Evolutionary conservation across 2,113 vertebrate species (phyloP).

Genomic region (Hyla sarda): DNA sequence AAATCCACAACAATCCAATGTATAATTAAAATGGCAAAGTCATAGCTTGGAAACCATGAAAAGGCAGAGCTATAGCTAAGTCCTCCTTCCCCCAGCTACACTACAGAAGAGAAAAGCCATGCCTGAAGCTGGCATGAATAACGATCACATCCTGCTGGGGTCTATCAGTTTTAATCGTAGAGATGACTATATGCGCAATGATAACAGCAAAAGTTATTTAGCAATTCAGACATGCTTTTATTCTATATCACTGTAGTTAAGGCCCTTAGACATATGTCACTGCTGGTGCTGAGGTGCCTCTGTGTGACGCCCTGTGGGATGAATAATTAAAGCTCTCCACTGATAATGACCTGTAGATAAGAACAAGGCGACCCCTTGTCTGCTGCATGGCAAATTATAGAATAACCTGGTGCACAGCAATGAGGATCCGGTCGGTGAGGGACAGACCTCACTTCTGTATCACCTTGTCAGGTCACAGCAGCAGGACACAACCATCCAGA

Average conservation of each 20-base stretch:
- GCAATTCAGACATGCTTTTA: neutral
- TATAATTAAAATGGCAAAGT: too few species aligned
- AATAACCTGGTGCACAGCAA: neutral
- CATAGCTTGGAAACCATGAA: too few species aligned
- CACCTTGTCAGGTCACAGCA: conserved; percentile 36
- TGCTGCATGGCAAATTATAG: neutral
- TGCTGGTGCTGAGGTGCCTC: neutral
- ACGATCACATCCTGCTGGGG: neutral
- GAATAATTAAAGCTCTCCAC: conserved; percentile 14
- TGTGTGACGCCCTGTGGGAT: neutral
- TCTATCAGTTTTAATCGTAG: neutral
- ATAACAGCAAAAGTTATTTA: neutral
- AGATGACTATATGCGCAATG: neutral
- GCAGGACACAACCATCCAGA: neutral
- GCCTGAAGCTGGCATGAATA: neutral
- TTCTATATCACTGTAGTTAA: neutral
- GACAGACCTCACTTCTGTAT: conserved; percentile 11
- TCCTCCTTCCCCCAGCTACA: too few species aligned
- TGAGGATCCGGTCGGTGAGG: neutral
- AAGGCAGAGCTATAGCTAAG: too few species aligned
- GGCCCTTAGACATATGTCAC: neutral
- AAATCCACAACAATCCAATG: too few species aligned
- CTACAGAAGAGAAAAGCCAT: too few species aligned
- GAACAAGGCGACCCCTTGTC: neutral
- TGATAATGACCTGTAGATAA: neutral